Evolutionary conservation across 2,113 vertebrate species (phyloP).

Genomic region (Pachyramphus minor): DNA sequence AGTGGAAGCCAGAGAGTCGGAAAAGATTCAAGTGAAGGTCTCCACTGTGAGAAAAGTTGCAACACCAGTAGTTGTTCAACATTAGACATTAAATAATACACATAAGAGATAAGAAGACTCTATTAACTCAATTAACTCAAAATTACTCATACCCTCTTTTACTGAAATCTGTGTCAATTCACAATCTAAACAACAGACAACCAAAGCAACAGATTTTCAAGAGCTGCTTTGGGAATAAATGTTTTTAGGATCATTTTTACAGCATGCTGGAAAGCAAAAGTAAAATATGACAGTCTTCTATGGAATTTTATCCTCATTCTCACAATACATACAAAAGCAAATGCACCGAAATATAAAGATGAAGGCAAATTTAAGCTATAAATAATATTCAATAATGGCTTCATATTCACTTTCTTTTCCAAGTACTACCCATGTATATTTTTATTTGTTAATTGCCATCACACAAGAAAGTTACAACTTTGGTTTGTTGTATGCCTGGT

Average conservation of each 20-base stretch:
- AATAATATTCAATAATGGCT: background rate
- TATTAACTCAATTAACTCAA: background rate
- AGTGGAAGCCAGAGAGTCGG: background rate
- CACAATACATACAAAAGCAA: background rate
- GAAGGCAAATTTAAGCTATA: background rate
- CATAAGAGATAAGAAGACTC: background rate
- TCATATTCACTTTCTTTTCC: background rate
- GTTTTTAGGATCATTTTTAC: background rate
- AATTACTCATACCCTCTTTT: background rate
- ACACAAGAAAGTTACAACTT: background rate
- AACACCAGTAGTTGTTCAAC: background rate
- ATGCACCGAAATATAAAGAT: background rate
- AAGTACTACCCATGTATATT: background rate
- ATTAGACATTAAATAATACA: background rate
- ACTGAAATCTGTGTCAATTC: background rate
- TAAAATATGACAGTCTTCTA: background rate
- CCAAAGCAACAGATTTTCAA: background rate
- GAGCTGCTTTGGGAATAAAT: background rate
- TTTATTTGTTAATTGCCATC: background rate
- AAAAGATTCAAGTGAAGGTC: background rate
- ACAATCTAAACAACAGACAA: background rate
- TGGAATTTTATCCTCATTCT: background rate
- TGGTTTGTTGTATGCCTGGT: background rate
- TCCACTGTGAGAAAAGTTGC: background rate
- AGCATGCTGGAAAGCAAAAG: background rate